Base-by-base conservation (phyloP, 1,140 invertebrate genomes). In the Drosophila lacteicornis region DNA sequence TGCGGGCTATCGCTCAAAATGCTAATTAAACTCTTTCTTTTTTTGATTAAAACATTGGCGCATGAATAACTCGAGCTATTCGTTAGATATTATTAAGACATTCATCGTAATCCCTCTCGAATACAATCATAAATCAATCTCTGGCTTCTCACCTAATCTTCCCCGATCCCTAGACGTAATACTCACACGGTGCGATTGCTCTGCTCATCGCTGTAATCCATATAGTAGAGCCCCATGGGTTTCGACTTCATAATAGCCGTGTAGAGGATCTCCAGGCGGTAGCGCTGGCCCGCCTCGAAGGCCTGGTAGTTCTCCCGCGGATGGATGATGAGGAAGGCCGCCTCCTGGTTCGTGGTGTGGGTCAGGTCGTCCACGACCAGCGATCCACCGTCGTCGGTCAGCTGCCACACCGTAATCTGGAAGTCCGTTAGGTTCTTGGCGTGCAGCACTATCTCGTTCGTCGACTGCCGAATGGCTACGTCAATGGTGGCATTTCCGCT, bases 171-270 rank as follows among this genome's bases (percentile, higher is more conserved):
- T 45, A 36, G 15, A 40, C 53, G 53, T 67, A 59, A 30, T 47
- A 67, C 91, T 91, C 56, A 92, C 91, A 82, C 74, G 38, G 82
- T 90, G 4, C 57, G 27, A 74, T 91, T 91, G 9, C 25, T 58
- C 4, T 58, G 17, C 22, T 73, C 60, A 27, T 92, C 80, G 15
- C 30, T 67, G 63, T 95, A 96, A 38, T 92, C 93, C 83, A 94
- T 94, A 40, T 93, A 93, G 80, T 96, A 96, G 75, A 96, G 94
- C 38, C 96, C 96, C 11, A 93, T 93, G 69, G 93, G 91, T 5
- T 92, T 79, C 5, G 80, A 76, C 2, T 69, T 61, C 36, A 94
- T 79, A 1, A 22, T 27, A 1, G 91, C 93, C 0, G 75, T 80
- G 33, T 85, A 92, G 3, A 90, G 73, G 17, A 92, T 92, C 57